phyloP scores from a whole-genome alignment of 2,113 vertebrate genomes.

The Cynocephalus volans region DNA sequence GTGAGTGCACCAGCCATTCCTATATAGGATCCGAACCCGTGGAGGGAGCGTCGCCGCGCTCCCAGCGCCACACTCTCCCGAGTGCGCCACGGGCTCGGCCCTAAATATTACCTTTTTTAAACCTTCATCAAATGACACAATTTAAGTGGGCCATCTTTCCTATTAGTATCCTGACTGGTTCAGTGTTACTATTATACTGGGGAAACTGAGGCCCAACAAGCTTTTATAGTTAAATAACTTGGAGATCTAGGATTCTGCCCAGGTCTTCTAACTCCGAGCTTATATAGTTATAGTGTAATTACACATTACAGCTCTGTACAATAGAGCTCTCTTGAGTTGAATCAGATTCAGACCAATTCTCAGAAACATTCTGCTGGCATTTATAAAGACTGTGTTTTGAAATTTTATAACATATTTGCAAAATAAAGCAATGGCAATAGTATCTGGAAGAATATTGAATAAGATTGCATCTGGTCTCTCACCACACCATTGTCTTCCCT shows the following conservation, averaged over 20 bases:
- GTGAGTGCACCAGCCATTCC: no score
- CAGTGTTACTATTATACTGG: not conserved
- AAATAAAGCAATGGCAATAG: not conserved
- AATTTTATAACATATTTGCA: constrained; percentile 35
- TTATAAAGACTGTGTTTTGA: constrained; percentile 37
- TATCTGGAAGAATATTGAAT: not conserved
- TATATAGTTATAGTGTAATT: not conserved
- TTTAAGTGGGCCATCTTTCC: not conserved
- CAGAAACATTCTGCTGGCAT: not conserved
- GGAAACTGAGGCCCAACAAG: not conserved
- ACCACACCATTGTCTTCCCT: not conserved
- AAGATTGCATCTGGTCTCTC: not conserved
- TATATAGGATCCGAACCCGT: no score
- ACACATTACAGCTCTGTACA: not conserved
- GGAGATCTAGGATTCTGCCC: not conserved
- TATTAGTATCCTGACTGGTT: not conserved
- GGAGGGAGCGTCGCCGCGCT: no score
- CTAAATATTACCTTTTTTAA: constrained; percentile 7
- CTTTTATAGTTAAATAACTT: not conserved
- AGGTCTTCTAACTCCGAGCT: not conserved
- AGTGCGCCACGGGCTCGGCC: no score
- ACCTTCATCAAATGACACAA: not conserved
- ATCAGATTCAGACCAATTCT: not conserved
- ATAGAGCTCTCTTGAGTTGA: not conserved
- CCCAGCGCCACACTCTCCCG: no score